Percentiles rank a stretch among this genome's conserved stretches.
Evolutionary conservation across 2,113 vertebrate genomes (phyloP).

Genomic region (Tringa solitaria): DNA sequence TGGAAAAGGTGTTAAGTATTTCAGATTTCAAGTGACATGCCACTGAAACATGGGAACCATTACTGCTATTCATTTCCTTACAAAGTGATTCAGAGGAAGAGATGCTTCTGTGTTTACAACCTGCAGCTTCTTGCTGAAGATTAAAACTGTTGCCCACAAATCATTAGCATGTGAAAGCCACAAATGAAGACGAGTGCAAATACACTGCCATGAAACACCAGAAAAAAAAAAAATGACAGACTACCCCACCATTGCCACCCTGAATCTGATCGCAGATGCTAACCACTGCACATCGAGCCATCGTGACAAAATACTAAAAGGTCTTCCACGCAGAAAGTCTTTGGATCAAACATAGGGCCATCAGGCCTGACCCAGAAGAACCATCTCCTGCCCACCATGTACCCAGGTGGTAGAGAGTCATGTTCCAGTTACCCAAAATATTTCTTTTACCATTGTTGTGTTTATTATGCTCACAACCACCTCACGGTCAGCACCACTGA

Average conservation of each 20-base stretch:
- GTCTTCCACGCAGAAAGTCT: background rate
- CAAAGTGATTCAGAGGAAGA: constrained; percentile 35
- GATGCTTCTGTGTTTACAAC: background rate
- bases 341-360: background rate
- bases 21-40: background rate
- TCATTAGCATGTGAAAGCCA: background rate
- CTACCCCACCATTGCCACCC: background rate
- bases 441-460: background rate
- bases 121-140: background rate
- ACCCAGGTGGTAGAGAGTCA: background rate
- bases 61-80: constrained; percentile 26
- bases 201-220: background rate
- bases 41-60: constrained; percentile 26
- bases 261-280: background rate
- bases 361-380: background rate
- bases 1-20: background rate
- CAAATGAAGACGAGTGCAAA: background rate
- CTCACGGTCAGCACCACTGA: background rate
- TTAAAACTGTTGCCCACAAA: background rate
- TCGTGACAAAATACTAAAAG: background rate
- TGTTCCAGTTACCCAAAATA: accelerated
- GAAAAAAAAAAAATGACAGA: background rate
- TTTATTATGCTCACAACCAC: background rate
- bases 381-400: background rate
- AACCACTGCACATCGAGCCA: background rate